Conservation (phyloP, 2,888 invertebrate genomes). For the Lasiommata megera region DNA sequence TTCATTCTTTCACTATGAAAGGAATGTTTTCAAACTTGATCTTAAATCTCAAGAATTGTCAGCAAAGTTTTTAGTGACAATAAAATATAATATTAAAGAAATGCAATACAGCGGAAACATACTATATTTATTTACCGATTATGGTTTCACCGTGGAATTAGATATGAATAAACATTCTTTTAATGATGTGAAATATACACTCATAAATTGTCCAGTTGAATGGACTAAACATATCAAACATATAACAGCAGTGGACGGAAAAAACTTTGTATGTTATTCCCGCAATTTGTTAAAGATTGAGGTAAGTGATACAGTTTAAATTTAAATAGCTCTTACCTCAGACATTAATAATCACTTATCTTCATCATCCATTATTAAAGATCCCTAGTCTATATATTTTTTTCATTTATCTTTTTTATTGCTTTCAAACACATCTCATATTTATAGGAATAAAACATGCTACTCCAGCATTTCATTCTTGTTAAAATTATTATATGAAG, state of each 20-base stretch:
- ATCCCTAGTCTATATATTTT: too few relatives aligned
- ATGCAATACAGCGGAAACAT: slow-evolving; percentile 47
- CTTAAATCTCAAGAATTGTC: slow-evolving; percentile 43
- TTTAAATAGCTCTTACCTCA: too few relatives aligned
- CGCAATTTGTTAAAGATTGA: slow-evolving; percentile 63
- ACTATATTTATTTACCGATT: slow-evolving; percentile 56
- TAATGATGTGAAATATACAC: neutral
- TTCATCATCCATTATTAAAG: too few relatives aligned
- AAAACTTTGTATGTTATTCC: slow-evolving; percentile 65
- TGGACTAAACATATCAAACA: slow-evolving; percentile 62
- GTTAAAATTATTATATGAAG: too few relatives aligned
- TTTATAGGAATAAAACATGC: too few relatives aligned
- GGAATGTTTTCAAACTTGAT: slow-evolving; percentile 55
- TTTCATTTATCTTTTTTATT: too few relatives aligned
- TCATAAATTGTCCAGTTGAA: slow-evolving; percentile 53
- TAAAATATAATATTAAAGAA: slow-evolving; percentile 56
- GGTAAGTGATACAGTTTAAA: slow-evolving; percentile 28
- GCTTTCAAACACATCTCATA: too few relatives aligned
- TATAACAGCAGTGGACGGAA: slow-evolving; percentile 53
- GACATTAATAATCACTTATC: too few relatives aligned
- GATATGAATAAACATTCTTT: slow-evolving; percentile 33
- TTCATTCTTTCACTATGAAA: slow-evolving; percentile 52
- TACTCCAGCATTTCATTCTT: too few relatives aligned
- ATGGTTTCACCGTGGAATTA: slow-evolving; percentile 57
- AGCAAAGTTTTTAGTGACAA: slow-evolving; percentile 41